A percentile compares a stretch with the other conserved stretches of the same genome.
These are phyloP conservation scores for Alosa sapidissima DNA, from an alignment of 2,797 vertebrate species.

Conservation along the genomic window DNA sequence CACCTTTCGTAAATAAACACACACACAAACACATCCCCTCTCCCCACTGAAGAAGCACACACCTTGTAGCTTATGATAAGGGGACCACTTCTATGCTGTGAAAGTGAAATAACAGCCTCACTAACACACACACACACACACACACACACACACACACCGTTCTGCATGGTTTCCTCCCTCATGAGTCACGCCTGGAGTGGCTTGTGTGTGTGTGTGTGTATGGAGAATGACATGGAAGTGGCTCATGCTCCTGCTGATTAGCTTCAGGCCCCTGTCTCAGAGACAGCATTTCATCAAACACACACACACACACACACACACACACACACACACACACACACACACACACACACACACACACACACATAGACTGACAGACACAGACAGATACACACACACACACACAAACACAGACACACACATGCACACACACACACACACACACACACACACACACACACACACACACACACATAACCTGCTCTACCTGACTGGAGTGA, in stretches of 20 bases:
- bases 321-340: neutral
- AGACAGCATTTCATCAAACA: neutral
- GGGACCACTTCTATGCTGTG: neutral
- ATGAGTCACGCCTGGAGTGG: neutral
- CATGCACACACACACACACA: neutral
- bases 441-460: too few species aligned
- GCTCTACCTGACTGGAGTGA: neutral
- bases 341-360: neutral
- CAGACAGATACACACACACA: neutral
- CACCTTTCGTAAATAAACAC: neutral
- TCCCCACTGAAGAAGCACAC: neutral
- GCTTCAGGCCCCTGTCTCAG: neutral
- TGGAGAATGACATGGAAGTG: neutral
- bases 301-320: too few species aligned
- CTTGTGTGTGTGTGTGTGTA: neutral
- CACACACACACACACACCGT: neutral
- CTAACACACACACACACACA: neutral
- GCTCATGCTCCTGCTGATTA: neutral
- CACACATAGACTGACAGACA: neutral
- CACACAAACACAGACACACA: neutral
- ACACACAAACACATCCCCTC: neutral
- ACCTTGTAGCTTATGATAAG: neutral
- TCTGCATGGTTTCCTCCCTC: neutral
- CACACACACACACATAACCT: too few species aligned
- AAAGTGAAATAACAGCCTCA: neutral